Evolutionary conservation across 2,113 vertebrate genomes (phyloP), one percentile per base, ranked within the genome.

Genomic region (Natator depressus): DNA sequence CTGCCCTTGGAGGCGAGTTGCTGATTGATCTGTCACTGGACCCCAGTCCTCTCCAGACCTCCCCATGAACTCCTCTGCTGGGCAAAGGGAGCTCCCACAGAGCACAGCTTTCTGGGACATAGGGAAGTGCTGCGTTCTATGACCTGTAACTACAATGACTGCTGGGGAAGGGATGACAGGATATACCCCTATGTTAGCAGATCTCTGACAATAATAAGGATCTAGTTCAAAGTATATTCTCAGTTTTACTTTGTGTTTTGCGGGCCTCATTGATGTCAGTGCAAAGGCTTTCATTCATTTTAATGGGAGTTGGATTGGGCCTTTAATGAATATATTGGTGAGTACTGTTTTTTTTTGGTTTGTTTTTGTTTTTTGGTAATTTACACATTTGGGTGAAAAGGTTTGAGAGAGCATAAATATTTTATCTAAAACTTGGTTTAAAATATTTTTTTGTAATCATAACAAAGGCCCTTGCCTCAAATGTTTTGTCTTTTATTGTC

Each of bases 111-210:
- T 35, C 79, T 85, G 5, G 4, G 57, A 78, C 38, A 78, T 80
- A 20, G 65, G 27, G 12, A 31, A 50, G 16, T 31, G 42, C 54
- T 83, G 11, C 50, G 35, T 29, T 51, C 2, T 0, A 4, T 84
- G 20, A 25, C 4, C 0, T 22, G 78, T 31, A 85, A 91, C 0
- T 53, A 83, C 84, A 69, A n/a, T 69, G 19, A 72, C 19, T 72
- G 95, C 76, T 94, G 95, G 90, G 49, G 88, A 96, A 95, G 49
- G 24, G 94, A 93, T 88, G 89, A 92, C 93, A 93, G 75, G 25
- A 76, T 94, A 93, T 87, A 69, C 93, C 88, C 87, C 93, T 91
- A 94, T 91, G 76, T 91, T 96, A 22, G 17, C 80, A 51, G 29
- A 93, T 91, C 92, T 85, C 54, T 65, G 46, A 62, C 57, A 31